Evolutionary conservation across 2,113 vertebrate species (phyloP), one percentile per base, ranked within the genome.

Genomic region (Alethe castanea): DNA sequence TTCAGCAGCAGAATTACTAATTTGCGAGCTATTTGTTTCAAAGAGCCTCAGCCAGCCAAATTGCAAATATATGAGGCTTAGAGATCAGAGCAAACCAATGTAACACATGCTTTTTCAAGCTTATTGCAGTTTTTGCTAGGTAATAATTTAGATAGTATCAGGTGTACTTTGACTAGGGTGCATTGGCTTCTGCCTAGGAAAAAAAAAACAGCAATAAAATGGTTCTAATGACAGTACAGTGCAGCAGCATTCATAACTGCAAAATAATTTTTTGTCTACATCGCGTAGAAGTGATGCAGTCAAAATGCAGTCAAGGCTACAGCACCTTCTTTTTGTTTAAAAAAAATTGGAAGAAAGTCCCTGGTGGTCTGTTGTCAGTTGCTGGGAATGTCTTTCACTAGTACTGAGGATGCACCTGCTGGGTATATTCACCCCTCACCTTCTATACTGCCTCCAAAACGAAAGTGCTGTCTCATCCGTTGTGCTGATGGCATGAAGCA

Each of bases 21-120:
- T 90, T 95, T 79, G 92, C 65, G 88, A 96, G 80, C 72, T 77
- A 78, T 86, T 94, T 95, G 71, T 88, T 93, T 90, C 66, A 73
- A 96, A 96, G 66, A 93, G 64, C 42, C 48, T 97, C 80, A 76
- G 42, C 81, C 40, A 88, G 72, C 73, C 81, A 74, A 92, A 86
- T 8, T 74, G 80, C 53, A 90, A 95, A 87, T 53, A 79, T 56
- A 56, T 18, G 65, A 92, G n/a, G 72, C 59, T 92, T 89, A 79
- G 76, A 94, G 80, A 95, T 81, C 69, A 92, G 26, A 87, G 78
- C n/a, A 83, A 82, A 66, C 31, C 40, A 59, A 23, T 73, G 73
- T 50, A 91, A 83, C 44, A 80, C 74, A 82, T 47, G 90, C 40
- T 96, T 95, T 89, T 87, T 77, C 64, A 76, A 88, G 65, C 20